Percentiles rank a stretch among this genome's conserved stretches.
Conservation (phyloP, 1,140 invertebrate genomes). For the Pomacea maculata region DNA sequence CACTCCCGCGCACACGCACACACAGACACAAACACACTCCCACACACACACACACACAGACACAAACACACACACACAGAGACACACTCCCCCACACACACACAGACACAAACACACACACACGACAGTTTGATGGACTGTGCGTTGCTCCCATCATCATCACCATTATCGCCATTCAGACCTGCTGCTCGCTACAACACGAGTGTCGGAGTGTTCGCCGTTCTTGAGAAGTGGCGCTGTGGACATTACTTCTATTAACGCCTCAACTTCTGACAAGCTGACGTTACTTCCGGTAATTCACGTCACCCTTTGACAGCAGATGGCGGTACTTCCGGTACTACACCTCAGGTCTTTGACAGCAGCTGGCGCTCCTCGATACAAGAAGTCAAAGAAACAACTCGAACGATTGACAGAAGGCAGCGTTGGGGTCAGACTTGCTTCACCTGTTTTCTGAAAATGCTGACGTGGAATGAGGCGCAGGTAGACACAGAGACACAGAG, state of each 20-base stretch:
- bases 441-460: neutral
- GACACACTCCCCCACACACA: neutral
- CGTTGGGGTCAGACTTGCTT: no score
- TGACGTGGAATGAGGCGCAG: neutral
- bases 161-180: neutral
- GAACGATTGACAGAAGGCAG: no score
- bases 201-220: neutral
- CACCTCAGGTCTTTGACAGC: neutral
- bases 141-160: neutral
- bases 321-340: neutral
- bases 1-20: neutral
- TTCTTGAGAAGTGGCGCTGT: neutral
- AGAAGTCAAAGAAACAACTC: neutral
- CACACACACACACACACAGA: neutral
- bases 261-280: no score
- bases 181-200: no score
- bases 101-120: neutral
- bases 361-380: neutral
- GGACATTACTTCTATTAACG: neutral
- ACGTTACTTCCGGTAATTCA: no score
- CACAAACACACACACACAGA: neutral
- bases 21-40: no score
- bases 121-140: neutral
- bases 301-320: neutral
- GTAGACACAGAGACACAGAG: neutral